Evolutionary conservation across 2,888 invertebrate genomes (phyloP), one percentile per base, ranked within the genome.

Genomic region (Lycaena phlaeas): DNA sequence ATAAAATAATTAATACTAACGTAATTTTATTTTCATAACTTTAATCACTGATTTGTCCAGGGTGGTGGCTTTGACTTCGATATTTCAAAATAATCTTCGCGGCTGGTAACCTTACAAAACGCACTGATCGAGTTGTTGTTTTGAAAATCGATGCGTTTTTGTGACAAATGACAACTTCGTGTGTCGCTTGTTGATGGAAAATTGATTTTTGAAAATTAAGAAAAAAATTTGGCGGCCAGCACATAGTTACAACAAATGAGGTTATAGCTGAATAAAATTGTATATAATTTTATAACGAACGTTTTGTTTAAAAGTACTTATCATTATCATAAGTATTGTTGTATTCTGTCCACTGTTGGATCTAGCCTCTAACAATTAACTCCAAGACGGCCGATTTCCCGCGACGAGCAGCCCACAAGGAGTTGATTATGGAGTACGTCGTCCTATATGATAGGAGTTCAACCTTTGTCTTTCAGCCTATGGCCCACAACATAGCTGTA

Each of bases 1-100:
- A n/a, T n/a, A 17, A 15, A 41, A 30, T 12, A 27, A 11, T 12
- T 44, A 49, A 36, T 61, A 75, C 84, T 82, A 54, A 84, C 84
- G 84, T 68, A 84, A 62, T 69, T 82, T 82, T 59, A 84, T 84
- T 72, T 84, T 84, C 84, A 84, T 84, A 59, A 84, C 82, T 73
- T 78, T 81, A 56, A 84, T 84, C 68, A 82, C 79, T 52, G 84
- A 82, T 58, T 66, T 82, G 56, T 73, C 72, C 73, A 77, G 77
- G 73, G 74, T 82, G 79, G 61, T 68, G 66, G 68, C 61, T 71
- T 70, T 22, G 3, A 7, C 22, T 22, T 18, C 22, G 5, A 7
- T 3, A 14, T 18, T 34, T 34, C 12, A 18, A 34, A 17, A 34
- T 34, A 9, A 18, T 22, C n/a, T n/a, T n/a, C n/a, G n/a, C n/a